Evolutionary conservation across 2,113 vertebrate species (phyloP), one percentile per base, ranked within the genome.

Genomic region (Ammospiza nelsoni): DNA sequence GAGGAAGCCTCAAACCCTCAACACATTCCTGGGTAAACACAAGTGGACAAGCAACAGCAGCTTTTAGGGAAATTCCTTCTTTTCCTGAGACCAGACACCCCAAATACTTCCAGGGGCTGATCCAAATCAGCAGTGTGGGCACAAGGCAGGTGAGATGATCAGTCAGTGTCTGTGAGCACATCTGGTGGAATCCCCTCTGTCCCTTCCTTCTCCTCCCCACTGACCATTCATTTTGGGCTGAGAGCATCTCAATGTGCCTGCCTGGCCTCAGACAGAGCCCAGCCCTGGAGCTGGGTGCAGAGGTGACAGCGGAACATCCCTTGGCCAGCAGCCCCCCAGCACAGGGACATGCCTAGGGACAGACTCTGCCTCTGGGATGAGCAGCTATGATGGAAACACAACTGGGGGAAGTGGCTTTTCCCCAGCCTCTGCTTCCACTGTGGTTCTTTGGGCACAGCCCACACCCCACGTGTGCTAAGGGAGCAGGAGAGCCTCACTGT

Each of bases 161-260:
- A 1, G 13, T 77, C 79, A 39, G 79, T 15, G 69, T 52, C 74
- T 48, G 18, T 2, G n/a, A 94, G 33, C 54, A 90, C 97, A 96
- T 82, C 91, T 97, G 97, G 94, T 57, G 48, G 48, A 49, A 49
- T 96, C 92, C 62, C 93, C 95, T 97, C 95, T 93, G 87, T 24
- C 90, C 95, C 96, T 86, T 94, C 95, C 96, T 58, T 59, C 5
- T 1, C 89, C 78, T 94, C 93, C 81, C 95, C 92, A 61, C 72
- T 75, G 84, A 88, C 95, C 91, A 89, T 89, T 79, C 58, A 94
- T 91, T 92, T 65, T 69, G 35, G 58, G 83, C 51, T 31, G 75
- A 89, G 92, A 71, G 95, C 96, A 96, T 76, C 95, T 77, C 27
- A 44, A 81, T 74, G 73, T 55, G 76, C 80, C 84, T 92, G 82